Evolutionary conservation across 2,113 vertebrate genomes (phyloP), one percentile per base, ranked within the genome.

Genomic region (Pycnonotus jocosus): DNA sequence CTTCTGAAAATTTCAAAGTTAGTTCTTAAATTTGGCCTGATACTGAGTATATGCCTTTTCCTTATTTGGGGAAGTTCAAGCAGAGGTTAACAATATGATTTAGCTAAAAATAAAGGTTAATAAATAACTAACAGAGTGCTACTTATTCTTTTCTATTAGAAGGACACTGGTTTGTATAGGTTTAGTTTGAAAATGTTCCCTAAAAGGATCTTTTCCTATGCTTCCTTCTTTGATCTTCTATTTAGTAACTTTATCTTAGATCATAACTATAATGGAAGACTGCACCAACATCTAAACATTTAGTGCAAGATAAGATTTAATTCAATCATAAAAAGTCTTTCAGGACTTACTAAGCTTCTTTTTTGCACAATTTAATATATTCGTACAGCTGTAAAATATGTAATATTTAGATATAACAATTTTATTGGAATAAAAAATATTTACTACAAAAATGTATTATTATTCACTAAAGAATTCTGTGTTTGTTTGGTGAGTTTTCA

Each of bases 191-290:
- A 94, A 93, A 85, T 54, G 20, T 61, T 93, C 37, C 37, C 35
- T 82, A 50, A 69, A 93, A 74, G 50, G 24, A 72, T 77, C 38
- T 92, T 84, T 88, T 14, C 24, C 23, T 92, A 48, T 7, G 20
- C 15, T 78, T 85, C 27, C 20, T 73, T 85, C 81, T 91, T 93
- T 95, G 83, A 90, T 92, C 62, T 90, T 96, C 35, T 79, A 8
- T 85, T 92, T 70, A 61, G 35, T 91, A 87, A 89, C 56, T 84
- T 89, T 89, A 81, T 95, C 54, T 94, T 54, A 66, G n/a, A 47
- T 82, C 20, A 9, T 73, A 90, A 70, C 17, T 87, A 7, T 56
- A 81, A 54, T 17, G 10, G 35, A 88, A 77, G 31, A 72, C 30
- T 73, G 17, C 31, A 87, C 47, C 57, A 82, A 33, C 5, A 24